Conservation (phyloP, 2,113 vertebrate genomes). For the Phoxinus phoxinus region DNA sequence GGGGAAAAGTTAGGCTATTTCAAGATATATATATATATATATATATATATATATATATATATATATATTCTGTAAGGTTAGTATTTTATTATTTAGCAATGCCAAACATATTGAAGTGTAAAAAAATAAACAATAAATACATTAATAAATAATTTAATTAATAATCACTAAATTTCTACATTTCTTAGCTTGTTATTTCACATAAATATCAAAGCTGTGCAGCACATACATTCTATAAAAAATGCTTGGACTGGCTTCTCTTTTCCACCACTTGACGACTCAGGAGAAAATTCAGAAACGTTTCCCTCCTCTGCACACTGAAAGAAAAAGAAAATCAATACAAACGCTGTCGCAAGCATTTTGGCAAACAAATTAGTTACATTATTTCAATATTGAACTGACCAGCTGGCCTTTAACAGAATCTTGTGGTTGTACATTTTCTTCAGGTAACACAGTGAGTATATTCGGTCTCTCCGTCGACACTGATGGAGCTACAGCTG, state of each 20-base stretch:
- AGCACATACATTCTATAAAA: slow-evolving; percentile 25
- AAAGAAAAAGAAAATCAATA: background rate
- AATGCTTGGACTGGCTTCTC: background rate
- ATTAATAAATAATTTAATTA: background rate
- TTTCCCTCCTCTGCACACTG: slow-evolving; percentile 1
- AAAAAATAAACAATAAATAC: background rate
- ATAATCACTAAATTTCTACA: background rate
- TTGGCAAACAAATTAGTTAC: background rate
- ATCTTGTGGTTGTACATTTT: background rate
- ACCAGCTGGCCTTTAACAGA: slow-evolving; percentile 21
- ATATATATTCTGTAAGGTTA: too few relatives aligned
- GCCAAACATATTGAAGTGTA: background rate
- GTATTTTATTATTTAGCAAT: too few relatives aligned
- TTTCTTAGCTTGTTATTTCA: background rate
- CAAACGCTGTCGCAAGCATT: background rate
- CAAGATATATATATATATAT: background rate
- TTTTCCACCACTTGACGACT: background rate
- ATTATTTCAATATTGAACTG: background rate
- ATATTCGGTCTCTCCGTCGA: background rate
- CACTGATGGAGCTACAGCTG: background rate
- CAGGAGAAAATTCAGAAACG: background rate
- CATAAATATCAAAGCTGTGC: background rate
- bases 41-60: too few relatives aligned
- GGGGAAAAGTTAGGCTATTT: background rate
- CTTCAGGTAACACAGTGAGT: background rate